Base-by-base conservation (phyloP, 2,888 invertebrate species). In the Laspeyria flexula region DNA sequence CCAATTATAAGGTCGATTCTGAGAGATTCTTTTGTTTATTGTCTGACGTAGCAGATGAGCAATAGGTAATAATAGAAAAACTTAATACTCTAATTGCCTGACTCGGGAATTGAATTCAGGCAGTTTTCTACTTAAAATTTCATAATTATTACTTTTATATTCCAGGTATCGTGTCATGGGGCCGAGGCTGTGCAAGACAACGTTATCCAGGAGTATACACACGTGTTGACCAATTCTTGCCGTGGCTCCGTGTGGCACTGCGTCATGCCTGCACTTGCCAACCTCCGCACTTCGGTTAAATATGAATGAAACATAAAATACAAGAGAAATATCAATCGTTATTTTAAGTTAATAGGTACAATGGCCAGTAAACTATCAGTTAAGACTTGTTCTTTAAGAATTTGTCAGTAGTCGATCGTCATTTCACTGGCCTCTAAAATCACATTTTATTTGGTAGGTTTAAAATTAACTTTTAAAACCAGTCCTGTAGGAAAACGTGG, bases 161-260 rank as follows among this genome's bases (percentile, higher is more conserved):
- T 3, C 4, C 76, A 95, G 95, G 96, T n/a, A 92, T 96, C 6
- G 95, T 96, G 0, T 96, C 96, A 0, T 96, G 96, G 95, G 96
- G 96, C 1, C 93, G 96, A 40, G 96, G 96, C 0, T 96, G 96
- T 73, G 96, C 95, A 0, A 86, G 96, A 51, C 95, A 95, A 4
- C 90, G 90, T 1, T 92, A 92, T 44, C 93, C 92, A 0, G 92
- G 91, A 0, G 90, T 92, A 0, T 91, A 92, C 55, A 81, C 91
- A 0, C 77, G 92, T 1, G 90, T 92, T 0, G 85, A 83, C 40
- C 75, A 75, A n/a, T 90, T 91, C 62, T 67, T 90, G 55, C 88
- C 91, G 0, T 92, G 91, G 90, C 83, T 92, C 0, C 80, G 83
- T 40, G 73, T 86, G 4, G 91, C 88, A 0, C 74, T 91, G 10